Evolutionary conservation across 2,113 vertebrate genomes (phyloP).

Genomic region (Oryzias woworae): DNA sequence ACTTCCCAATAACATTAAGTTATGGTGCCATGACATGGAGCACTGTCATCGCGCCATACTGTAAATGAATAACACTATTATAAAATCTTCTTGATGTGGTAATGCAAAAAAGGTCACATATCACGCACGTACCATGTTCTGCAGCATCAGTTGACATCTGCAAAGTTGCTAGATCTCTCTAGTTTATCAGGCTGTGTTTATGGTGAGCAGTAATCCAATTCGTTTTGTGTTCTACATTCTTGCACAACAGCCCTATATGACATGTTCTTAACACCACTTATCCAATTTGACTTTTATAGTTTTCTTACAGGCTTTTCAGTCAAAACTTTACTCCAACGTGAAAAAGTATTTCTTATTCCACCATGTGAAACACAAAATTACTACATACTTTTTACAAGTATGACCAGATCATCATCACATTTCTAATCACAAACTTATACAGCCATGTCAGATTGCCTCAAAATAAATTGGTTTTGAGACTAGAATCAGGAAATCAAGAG

Average conservation of each 20-base stretch:
- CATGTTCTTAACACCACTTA: background rate
- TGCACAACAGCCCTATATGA: background rate
- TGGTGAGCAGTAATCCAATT: constrained; percentile 1
- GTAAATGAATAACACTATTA: constrained; percentile 49
- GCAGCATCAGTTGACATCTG: background rate
- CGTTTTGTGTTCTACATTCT: background rate
- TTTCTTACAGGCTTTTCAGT: too few relatives aligned
- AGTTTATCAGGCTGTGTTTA: background rate
- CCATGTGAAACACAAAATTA: too few relatives aligned
- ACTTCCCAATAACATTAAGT: background rate
- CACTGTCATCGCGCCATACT: background rate
- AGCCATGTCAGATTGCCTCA: too few relatives aligned
- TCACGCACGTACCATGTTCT: background rate
- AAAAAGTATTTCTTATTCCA: too few relatives aligned
- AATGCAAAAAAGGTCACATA: background rate
- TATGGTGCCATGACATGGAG: constrained; percentile 5
- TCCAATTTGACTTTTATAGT: too few relatives aligned
- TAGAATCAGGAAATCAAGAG: too few relatives aligned
- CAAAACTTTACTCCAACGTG: too few relatives aligned
- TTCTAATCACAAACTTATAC: too few relatives aligned
- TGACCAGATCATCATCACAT: too few relatives aligned
- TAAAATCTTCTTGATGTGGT: background rate
- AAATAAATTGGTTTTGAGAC: too few relatives aligned
- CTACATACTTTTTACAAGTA: too few relatives aligned
- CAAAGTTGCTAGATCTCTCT: constrained; percentile 1